Base-by-base conservation (phyloP, 2,113 vertebrate genomes). In the Pelodiscus sinensis region DNA sequence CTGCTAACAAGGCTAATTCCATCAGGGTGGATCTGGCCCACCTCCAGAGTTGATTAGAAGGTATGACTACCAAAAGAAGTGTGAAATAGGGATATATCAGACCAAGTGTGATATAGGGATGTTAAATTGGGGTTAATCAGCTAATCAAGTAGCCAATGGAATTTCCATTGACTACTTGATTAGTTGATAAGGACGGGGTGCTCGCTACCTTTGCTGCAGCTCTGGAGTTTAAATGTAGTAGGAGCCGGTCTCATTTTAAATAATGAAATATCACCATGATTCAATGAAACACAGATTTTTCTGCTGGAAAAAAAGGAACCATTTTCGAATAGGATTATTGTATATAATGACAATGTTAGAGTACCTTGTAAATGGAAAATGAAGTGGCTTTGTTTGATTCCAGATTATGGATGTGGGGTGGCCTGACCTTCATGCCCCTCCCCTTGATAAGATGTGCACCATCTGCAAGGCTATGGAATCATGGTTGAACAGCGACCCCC, bases 381-480 rank as follows among this genome's bases (percentile, higher is more conserved):
- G n/a, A 90, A 79, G 8, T 79, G 55, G 2, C 58, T 35, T 90
- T 77, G 57, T 92, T 92, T 93, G 88, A 91, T 97, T 95, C 31
- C 95, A 99, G 99, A 98, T 98, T 52, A 98, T 99, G 98, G 99
- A 99, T 88, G 98, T 98, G 19, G 99, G 99, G 55, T 99, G 99
- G 99, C 99, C 99, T 1, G 99, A 99, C 95, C 97, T 99, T 57
- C 99, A 99, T 2, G 99, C 99, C 4, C 99, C 99, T 0, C 99
- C 99, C 52, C 98, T 99, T 21, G 98, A 99, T 95, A 99, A 99
- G 96, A 98, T 99, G 97, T 99, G 99, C 93, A 99, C 98, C 93
- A 99, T 99, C 94, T 99, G 99, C 94, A 99, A 99, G 97, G 98
- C 99, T 52, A 99, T 99, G 98, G 99, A 99, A 97, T 98, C 98